Conservation (phyloP, 2,797 vertebrate genomes). For the Sylvia borin region DNA sequence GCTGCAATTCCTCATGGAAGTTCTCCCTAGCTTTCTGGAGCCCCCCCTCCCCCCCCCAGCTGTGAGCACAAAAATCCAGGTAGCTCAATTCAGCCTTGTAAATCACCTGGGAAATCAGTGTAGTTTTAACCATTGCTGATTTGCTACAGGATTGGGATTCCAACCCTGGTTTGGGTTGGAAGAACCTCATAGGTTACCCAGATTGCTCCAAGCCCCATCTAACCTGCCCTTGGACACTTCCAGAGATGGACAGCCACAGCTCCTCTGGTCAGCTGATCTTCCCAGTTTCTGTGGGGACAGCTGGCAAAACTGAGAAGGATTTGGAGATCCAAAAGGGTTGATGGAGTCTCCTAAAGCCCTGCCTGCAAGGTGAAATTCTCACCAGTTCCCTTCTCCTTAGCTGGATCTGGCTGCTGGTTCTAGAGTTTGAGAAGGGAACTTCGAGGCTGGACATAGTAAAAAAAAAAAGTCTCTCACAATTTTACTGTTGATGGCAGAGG, state of each 20-base stretch:
- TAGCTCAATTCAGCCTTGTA: neutral
- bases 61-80: neutral
- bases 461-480: neutral
- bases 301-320: neutral
- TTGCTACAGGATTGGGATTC: neutral
- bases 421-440: neutral
- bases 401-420: neutral
- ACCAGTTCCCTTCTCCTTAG: neutral
- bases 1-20: accelerated
- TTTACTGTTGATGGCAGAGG: neutral
- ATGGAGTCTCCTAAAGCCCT: neutral
- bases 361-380: neutral
- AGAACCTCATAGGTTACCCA: neutral
- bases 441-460: neutral
- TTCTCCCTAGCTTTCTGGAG: neutral
- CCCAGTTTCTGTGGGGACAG: no score
- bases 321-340: neutral
- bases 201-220: accelerated
- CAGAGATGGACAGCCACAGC: neutral
- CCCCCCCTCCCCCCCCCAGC: no score
- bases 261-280: neutral
- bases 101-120: neutral
- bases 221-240: neutral
- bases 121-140: accelerated
- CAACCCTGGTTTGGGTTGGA: neutral